Percentiles rank a stretch among this genome's conserved stretches.
Conservation (phyloP, 2,797 vertebrate genomes). For the Lagorchestes hirsutus region DNA sequence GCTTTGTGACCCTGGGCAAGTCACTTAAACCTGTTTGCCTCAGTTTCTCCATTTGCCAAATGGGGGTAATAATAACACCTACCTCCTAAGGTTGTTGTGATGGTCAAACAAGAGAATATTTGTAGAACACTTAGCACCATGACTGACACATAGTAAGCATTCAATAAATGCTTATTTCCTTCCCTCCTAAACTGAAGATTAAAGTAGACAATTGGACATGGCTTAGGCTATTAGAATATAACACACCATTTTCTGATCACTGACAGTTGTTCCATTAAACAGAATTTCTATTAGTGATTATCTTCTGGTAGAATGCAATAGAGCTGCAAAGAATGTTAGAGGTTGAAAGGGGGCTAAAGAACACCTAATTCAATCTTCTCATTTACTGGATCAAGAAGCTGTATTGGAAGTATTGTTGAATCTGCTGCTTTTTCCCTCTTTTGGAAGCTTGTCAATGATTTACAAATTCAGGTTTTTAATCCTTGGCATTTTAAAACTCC, state of each 20-base stretch:
- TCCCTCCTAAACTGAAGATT: slow-evolving; percentile 6
- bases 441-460: slow-evolving; percentile 12
- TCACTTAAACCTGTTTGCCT: neutral
- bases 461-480: neutral
- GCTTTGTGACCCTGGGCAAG: neutral
- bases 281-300: slow-evolving; percentile 29
- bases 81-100: neutral
- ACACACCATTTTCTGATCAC: neutral
- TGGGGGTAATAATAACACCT: neutral
- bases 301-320: slow-evolving; percentile 19
- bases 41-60: neutral
- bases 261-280: neutral
- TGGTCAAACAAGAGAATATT: neutral
- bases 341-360: neutral
- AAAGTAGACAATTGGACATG: neutral
- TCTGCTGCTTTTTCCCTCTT: slow-evolving; percentile 23
- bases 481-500: neutral
- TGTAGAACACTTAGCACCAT: neutral
- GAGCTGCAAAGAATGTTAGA: neutral
- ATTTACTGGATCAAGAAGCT: neutral
- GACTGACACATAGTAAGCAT: neutral
- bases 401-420: slow-evolving; percentile 34
- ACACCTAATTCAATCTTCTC: neutral
- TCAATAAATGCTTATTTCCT: neutral
- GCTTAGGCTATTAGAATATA: slow-evolving; percentile 34